Percentiles rank a stretch among this genome's conserved stretches.
Evolutionary conservation across 1,140 invertebrate species (phyloP).

Genomic region (Archegozetes longisetosus): DNA sequence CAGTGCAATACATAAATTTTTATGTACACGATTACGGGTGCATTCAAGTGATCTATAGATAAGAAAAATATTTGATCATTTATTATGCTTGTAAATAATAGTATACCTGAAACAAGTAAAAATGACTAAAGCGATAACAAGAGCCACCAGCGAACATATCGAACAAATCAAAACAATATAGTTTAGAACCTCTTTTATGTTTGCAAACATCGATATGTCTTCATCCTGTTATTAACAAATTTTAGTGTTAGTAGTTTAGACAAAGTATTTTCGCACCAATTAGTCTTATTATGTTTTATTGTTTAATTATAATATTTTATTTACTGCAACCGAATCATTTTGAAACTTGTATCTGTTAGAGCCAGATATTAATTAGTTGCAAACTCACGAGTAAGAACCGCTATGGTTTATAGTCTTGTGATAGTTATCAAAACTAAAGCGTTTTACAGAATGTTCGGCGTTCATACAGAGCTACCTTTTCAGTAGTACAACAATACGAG

Average conservation of each 20-base stretch:
- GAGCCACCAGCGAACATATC: conserved; percentile 28
- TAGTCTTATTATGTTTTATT: no score
- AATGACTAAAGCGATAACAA: conserved; percentile 29
- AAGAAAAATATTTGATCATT: background rate
- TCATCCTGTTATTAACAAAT: conserved; percentile 5
- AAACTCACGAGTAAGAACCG: no score
- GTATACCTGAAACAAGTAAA: conserved; percentile 34
- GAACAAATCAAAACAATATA: conserved; percentile 32
- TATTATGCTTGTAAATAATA: conserved; percentile 11
- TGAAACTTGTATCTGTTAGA: no score
- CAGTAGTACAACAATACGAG: no score
- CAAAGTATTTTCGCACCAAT: no score
- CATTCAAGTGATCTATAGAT: conserved; percentile 33
- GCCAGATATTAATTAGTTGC: no score
- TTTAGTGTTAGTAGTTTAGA: background rate
- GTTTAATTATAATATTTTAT: no score
- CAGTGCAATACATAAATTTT: conserved; percentile 34
- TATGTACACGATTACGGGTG: conserved; percentile 34
- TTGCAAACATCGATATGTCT: background rate
- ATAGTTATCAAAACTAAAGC: no score
- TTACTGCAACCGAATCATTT: no score
- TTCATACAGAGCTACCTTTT: no score
- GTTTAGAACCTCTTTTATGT: conserved; percentile 18
- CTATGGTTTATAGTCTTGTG: no score
- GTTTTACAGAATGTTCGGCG: no score